A percentile compares a stretch with the other conserved stretches of the same genome.
These are phyloP conservation scores for Drosophila guanche DNA, from an alignment of 1,140 invertebrate genomes.

Conservation along the genomic window DNA sequence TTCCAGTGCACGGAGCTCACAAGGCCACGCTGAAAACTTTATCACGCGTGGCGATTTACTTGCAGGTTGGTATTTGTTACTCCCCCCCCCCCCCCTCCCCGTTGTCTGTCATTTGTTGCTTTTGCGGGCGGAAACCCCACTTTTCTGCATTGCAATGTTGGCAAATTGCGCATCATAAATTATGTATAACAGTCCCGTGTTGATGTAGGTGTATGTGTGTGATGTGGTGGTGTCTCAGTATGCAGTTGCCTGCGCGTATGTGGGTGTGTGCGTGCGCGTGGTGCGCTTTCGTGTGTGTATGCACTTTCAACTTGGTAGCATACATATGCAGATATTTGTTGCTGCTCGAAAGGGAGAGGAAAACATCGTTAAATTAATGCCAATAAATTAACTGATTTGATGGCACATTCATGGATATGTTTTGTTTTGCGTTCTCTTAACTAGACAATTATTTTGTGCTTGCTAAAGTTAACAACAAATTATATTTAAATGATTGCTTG, in stretches of 20 bases:
- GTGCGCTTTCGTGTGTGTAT: slow-evolving; percentile 10
- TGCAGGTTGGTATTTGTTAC: slow-evolving; percentile 51
- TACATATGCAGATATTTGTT: no score
- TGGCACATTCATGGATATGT: no score
- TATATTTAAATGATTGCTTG: no score
- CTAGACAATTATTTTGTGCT: no score
- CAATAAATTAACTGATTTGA: no score
- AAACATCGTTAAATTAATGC: no score
- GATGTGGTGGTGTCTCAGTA: background rate
- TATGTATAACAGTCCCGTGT: slow-evolving; percentile 63
- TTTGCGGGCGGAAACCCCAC: slow-evolving; percentile 1
- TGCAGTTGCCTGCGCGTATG: background rate
- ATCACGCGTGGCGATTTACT: slow-evolving; percentile 38
- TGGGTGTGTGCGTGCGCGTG: slow-evolving; percentile 6
- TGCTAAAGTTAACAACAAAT: no score
- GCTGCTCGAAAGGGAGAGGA: no score
- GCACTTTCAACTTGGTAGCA: background rate
- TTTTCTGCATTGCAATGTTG: slow-evolving; percentile 30
- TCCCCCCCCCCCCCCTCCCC: background rate
- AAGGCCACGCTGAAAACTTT: slow-evolving; percentile 24
- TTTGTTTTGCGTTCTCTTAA: no score
- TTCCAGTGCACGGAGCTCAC: slow-evolving; percentile 4
- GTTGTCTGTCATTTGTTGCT: slow-evolving; percentile 17
- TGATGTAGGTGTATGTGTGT: slow-evolving; percentile 4
- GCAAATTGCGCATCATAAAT: slow-evolving; percentile 62